phyloP scores from a whole-genome alignment of 2,797 vertebrate genomes.

The Sphenodon punctatus region DNA sequence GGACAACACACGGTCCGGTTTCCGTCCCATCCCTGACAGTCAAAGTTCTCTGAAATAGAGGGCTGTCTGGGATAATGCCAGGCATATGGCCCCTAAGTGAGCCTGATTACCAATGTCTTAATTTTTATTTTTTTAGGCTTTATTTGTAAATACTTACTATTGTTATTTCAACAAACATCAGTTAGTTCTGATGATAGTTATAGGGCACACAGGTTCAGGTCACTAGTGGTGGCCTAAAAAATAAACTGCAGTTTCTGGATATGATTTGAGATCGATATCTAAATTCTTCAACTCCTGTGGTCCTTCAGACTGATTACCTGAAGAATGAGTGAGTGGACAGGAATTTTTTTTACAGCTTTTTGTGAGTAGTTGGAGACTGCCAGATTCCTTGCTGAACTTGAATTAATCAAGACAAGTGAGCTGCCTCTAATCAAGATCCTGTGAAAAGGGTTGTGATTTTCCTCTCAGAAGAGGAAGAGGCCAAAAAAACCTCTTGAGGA shows the following conservation, averaged over 20 bases:
- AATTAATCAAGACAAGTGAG: not conserved
- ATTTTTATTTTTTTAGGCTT: not conserved
- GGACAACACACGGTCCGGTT: too few species aligned
- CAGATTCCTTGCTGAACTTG: not conserved
- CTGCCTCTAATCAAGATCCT: not conserved
- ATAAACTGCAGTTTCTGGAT: not conserved
- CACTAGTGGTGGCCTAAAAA: not conserved
- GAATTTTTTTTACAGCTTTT: not conserved
- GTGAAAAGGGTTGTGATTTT: not conserved
- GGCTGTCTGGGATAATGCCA: too few species aligned
- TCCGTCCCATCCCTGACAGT: too few species aligned
- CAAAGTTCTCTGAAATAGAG: too few species aligned
- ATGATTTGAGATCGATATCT: not conserved
- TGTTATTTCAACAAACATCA: not conserved
- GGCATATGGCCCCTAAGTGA: too few species aligned
- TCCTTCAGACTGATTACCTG: not conserved
- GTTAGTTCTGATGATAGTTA: not conserved
- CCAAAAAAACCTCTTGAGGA: not conserved
- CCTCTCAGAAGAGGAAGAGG: not conserved
- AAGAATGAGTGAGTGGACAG: not conserved
- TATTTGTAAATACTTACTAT: not conserved
- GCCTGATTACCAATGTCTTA: not conserved
- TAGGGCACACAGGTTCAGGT: not conserved
- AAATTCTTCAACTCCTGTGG: not conserved
- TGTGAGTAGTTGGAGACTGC: not conserved